Conservation (phyloP, 2,113 vertebrate species). For the Paracanthobrama guichenoti region DNA sequence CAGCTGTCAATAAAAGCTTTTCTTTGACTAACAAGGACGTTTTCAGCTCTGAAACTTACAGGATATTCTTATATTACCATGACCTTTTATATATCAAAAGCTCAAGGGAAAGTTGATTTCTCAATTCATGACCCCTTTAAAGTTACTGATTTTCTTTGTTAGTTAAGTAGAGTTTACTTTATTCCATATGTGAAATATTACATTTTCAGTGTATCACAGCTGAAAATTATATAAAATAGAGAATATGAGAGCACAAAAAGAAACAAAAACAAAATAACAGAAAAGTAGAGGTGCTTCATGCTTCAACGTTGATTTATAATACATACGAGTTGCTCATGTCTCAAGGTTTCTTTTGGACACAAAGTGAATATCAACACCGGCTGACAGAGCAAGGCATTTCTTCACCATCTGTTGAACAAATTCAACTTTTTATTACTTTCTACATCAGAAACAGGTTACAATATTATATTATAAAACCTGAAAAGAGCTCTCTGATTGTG, state of each 20-base stretch:
- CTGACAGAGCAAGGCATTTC: not conserved
- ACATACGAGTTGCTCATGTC: not conserved
- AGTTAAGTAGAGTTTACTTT: no score
- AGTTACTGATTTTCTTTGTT: no score
- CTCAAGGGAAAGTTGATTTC: no score
- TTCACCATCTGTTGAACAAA: constrained; percentile 2
- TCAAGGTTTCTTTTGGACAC: not conserved
- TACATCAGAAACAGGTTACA: not conserved
- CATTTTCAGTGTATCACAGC: not conserved
- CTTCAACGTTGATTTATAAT: constrained; percentile 1
- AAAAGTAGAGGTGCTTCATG: not conserved
- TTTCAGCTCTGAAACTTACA: no score
- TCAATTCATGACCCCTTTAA: no score
- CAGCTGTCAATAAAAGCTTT: no score
- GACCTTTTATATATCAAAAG: no score
- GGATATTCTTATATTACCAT: no score
- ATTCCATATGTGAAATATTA: no score
- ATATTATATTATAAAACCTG: not conserved
- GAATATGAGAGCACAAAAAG: not conserved
- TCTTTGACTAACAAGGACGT: no score
- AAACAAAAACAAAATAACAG: constrained; percentile 4
- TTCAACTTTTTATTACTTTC: not conserved
- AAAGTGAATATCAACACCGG: not conserved
- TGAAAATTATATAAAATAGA: constrained; percentile 11
- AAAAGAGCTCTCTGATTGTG: not conserved